Evolutionary conservation across 2,797 vertebrate genomes (phyloP).

Genomic region (Aotus griseimembra): DNA sequence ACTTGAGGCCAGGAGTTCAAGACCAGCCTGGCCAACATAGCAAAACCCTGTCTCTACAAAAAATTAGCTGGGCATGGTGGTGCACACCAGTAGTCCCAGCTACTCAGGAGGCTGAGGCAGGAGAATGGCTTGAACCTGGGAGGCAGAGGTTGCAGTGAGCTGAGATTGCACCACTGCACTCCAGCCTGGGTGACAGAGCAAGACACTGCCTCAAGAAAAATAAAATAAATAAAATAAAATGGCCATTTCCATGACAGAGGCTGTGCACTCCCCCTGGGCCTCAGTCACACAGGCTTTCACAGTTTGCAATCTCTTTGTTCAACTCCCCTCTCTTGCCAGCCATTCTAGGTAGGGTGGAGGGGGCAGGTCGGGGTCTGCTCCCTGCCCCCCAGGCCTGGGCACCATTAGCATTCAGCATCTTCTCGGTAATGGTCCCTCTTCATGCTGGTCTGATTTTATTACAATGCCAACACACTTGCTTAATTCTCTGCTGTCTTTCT

Average conservation of each 20-base stretch:
- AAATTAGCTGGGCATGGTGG: not conserved
- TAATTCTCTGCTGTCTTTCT: constrained; percentile 91
- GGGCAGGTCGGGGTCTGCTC: not conserved
- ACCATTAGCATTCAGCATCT: not conserved
- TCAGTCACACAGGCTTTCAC: not conserved
- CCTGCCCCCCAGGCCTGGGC: not conserved
- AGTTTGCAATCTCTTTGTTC: not conserved
- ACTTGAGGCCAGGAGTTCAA: not conserved
- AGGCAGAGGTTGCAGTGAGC: not conserved
- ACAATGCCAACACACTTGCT: constrained; percentile 85
- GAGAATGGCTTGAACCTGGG: not conserved
- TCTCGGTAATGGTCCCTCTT: constrained; percentile 71
- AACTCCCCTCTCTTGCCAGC: not conserved
- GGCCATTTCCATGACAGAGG: not conserved
- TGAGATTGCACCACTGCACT: not conserved
- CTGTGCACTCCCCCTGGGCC: not conserved
- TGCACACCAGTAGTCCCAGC: not conserved
- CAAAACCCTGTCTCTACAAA: not conserved
- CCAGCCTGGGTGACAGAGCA: not conserved
- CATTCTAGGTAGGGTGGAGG: not conserved
- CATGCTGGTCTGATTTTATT: constrained; percentile 87
- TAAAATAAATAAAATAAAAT: no score
- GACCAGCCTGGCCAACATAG: not conserved
- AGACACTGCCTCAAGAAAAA: not conserved
- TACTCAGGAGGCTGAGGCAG: not conserved